Base-by-base conservation (phyloP, 2,113 vertebrate species). In the Pseudorasbora parva region DNA sequence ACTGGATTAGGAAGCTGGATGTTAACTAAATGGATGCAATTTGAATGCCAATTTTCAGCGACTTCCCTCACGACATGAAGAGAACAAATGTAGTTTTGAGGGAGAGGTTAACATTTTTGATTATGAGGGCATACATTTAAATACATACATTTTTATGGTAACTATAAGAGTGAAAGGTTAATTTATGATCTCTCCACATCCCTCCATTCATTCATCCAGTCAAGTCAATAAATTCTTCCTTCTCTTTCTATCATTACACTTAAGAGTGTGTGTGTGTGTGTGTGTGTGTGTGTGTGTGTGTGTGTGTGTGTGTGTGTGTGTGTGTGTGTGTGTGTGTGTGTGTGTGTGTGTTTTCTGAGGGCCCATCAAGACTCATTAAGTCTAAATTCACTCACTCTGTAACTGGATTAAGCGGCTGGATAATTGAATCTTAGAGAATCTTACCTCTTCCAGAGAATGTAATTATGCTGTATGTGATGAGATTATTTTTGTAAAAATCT, bases 361-460 rank as follows among this genome's bases (percentile, higher is more conserved):
- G 33, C 45, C 78, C 60, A 73, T 78, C 64, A 82, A 23, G 64
- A 71, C 76, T 84, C 66, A 33, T 79, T 12, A 59, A 45, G 47
- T n/a, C 45, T 49, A 73, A 82, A 47, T 68, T 89, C 66, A 82
- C 43, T 85, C 75, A 75, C 3, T 23, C 59, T 66, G 64, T 85
- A 88, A 90, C 88, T 73, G 87, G 75, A 80, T 75, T 69, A 30
- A 76, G 73, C 25, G 71, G 85, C 72, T 74, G 11, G 64, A 71
- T 80, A 84, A 87, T 85, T 86, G 68, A 78, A 88, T 87, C 82
- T 76, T 23, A 83, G 71, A 15, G 15, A 51, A 51, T 51, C 17
- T 54, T 54, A 19, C 51, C 15, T 19, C 6, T 54, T 54, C 1
- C 49, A 41, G 78, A 49, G 37, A 74, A 82, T 79, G 69, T 15